Evolutionary conservation across 1,140 invertebrate genomes (phyloP).

Genomic region (Epicauta chinensis): DNA sequence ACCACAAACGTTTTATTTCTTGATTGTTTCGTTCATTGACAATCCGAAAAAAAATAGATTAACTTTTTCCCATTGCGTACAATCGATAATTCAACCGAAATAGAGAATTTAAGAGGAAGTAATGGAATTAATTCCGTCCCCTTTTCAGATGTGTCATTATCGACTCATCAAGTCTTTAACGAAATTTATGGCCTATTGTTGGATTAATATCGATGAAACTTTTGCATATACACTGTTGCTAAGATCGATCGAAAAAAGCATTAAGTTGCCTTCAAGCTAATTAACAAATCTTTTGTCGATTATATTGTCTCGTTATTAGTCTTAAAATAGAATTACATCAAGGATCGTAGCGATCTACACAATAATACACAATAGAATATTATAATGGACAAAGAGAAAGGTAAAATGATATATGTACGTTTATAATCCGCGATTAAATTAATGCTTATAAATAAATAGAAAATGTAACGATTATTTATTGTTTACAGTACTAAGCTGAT

Average conservation of each 20-base stretch:
- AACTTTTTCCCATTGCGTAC: conserved; percentile 4
- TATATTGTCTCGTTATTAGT: too few relatives aligned
- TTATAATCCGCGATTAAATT: conserved; percentile 13
- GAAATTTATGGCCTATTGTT: conserved; percentile 11
- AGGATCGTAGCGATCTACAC: too few relatives aligned
- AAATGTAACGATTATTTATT: conserved; percentile 15
- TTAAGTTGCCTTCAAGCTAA: too few relatives aligned
- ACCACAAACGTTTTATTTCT: conserved; percentile 6
- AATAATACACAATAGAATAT: too few relatives aligned
- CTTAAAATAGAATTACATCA: too few relatives aligned
- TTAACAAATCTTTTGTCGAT: too few relatives aligned
- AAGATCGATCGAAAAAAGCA: too few relatives aligned
- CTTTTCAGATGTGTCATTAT: conserved; percentile 2
- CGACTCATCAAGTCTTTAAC: conserved; percentile 9
- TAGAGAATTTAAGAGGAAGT: neutral
- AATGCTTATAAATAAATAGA: conserved; percentile 14
- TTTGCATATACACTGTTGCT: too few relatives aligned
- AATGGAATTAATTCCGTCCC: conserved; percentile 9
- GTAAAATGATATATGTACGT: conserved; percentile 12
- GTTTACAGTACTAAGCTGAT: conserved; percentile 7
- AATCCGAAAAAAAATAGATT: conserved; percentile 7
- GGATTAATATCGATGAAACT: too few relatives aligned
- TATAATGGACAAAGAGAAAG: conserved; percentile 7
- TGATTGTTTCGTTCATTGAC: conserved; percentile 4
- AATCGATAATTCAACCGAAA: conserved; percentile 1